A percentile compares a stretch with the other conserved stretches of the same genome.
Evolutionary conservation across 2,797 vertebrate genomes (phyloP).

Genomic region (Eulemur rubriventer): DNA sequence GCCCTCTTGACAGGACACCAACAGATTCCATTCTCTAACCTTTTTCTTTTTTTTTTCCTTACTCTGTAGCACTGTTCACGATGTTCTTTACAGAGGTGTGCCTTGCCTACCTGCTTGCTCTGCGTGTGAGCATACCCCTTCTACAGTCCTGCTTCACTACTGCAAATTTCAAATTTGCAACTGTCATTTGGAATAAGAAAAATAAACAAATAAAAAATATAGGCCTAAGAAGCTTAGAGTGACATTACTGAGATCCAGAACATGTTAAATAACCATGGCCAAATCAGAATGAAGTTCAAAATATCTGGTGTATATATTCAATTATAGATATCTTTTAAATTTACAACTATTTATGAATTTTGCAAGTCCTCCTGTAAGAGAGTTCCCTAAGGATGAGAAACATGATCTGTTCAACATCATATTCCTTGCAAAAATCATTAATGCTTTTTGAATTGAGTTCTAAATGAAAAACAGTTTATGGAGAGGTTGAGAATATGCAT

Average conservation of each 20-base stretch:
- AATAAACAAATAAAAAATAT: background rate
- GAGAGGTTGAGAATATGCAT: background rate
- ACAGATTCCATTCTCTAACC: background rate
- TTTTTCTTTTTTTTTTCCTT: background rate
- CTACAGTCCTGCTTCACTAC: background rate
- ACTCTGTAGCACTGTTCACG: background rate
- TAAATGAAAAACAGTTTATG: slow-evolving; percentile 21
- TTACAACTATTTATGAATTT: background rate
- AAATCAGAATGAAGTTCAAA: slow-evolving; percentile 20
- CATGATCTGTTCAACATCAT: background rate
- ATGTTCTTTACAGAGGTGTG: background rate
- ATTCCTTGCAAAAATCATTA: slow-evolving; percentile 27
- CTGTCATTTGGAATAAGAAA: background rate
- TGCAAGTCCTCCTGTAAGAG: background rate
- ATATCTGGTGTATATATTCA: background rate
- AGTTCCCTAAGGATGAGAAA: background rate
- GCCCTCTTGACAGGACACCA: background rate
- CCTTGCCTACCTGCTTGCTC: background rate
- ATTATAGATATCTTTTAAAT: background rate
- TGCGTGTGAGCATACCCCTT: background rate
- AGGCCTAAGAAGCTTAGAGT: background rate
- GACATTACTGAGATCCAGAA: slow-evolving; percentile 27
- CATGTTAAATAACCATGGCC: background rate
- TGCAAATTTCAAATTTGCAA: background rate
- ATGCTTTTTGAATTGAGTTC: slow-evolving; percentile 36